Percentiles rank a stretch among this genome's conserved stretches.
Conservation (phyloP, 2,888 invertebrate species). For the Yponomeuta malinellus region DNA sequence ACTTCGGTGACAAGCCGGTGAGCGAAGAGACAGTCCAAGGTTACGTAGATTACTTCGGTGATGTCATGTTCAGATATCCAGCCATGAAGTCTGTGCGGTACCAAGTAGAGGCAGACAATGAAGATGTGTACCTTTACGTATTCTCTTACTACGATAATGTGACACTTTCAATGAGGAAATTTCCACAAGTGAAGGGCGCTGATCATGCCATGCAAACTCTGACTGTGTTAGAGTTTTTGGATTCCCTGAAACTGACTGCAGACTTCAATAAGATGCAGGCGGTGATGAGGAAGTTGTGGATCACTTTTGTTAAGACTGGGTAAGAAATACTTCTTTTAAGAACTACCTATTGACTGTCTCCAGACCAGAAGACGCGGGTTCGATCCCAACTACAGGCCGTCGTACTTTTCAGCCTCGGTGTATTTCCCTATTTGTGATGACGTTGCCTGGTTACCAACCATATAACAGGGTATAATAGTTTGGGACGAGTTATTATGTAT, state of each 20-base stretch:
- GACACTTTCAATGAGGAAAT: not conserved
- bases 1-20: slow-evolving; percentile 13
- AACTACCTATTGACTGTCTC: too few species aligned
- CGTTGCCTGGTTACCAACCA: too few species aligned
- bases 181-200: not conserved
- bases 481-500: too few species aligned
- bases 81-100: slow-evolving; percentile 1
- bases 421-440: too few species aligned
- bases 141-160: not conserved
- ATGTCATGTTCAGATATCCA: slow-evolving; percentile 7
- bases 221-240: not conserved
- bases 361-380: too few species aligned
- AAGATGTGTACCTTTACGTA: not conserved
- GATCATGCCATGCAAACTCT: not conserved
- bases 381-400: too few species aligned
- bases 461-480: too few species aligned
- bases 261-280: too few species aligned
- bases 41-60: slow-evolving; percentile 15
- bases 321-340: not conserved
- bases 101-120: not conserved
- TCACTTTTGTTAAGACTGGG: slow-evolving; percentile 13
- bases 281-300: slow-evolving; percentile 11
- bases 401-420: too few species aligned
- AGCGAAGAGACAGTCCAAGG: not conserved
- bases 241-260: too few species aligned